phyloP scores from a whole-genome alignment of 2,113 vertebrate species.

The Sceloporus tristichus region DNA sequence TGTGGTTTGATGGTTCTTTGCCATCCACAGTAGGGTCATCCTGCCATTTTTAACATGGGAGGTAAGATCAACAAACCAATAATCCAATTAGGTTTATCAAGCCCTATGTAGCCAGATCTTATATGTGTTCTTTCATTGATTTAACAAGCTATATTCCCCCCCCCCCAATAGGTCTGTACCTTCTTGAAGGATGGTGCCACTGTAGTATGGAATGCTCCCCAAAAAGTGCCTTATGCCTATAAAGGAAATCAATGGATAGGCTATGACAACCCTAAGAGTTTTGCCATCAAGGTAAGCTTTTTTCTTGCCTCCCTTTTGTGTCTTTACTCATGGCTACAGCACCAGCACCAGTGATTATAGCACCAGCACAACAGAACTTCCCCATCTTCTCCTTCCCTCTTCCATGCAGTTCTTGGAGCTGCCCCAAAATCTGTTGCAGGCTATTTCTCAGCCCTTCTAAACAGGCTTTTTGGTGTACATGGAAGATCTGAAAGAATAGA shows the following conservation, averaged over 20 bases:
- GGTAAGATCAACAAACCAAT: background rate
- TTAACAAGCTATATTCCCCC: background rate
- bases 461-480: too few species aligned
- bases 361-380: too few species aligned
- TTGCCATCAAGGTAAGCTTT: slow-evolving; percentile 72
- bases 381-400: too few species aligned
- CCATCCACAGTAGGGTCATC: background rate
- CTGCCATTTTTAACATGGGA: background rate
- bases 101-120: background rate
- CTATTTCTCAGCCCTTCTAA: too few species aligned
- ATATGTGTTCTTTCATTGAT: background rate
- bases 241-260: slow-evolving; percentile 76
- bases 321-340: background rate
- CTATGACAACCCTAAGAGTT: slow-evolving; percentile 81
- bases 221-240: slow-evolving; percentile 76
- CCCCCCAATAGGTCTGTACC: slow-evolving; percentile 71
- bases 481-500: too few species aligned
- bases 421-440: too few species aligned
- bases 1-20: background rate
- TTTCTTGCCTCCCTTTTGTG: background rate
- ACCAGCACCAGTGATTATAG: too few species aligned
- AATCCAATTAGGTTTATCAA: background rate
- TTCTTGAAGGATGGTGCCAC: slow-evolving; percentile 78
- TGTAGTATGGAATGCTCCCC: slow-evolving; percentile 70
- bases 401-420: too few species aligned